These are phyloP conservation scores for Numida meleagris DNA, from an alignment of 2,113 vertebrate genomes.

Conservation along the genomic window DNA sequence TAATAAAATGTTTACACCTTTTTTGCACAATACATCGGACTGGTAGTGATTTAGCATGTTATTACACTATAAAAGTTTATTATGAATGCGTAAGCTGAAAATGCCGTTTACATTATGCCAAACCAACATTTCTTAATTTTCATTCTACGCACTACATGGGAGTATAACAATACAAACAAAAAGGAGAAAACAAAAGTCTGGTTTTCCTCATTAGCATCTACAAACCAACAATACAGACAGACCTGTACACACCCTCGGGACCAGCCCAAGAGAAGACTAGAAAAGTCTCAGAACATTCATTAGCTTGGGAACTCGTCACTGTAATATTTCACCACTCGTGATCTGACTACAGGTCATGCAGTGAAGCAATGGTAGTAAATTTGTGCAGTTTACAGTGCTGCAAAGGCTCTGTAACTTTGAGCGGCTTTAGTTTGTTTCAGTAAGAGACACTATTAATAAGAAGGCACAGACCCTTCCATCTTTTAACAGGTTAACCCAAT, in stretches of 20 bases:
- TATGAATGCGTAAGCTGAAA: conserved; percentile 67
- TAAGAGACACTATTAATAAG: conserved; percentile 31
- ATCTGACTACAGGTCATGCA: conserved; percentile 60
- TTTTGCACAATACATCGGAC: conserved; percentile 81
- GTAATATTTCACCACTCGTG: conserved; percentile 46
- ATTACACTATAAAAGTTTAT: conserved; percentile 72
- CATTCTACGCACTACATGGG: conserved; percentile 48
- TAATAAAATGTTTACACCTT: conserved; percentile 88
- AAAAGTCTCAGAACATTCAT: conserved; percentile 68
- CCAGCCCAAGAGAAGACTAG: conserved; percentile 89
- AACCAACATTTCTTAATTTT: conserved; percentile 58
- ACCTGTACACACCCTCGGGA: conserved; percentile 82
- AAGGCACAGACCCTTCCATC: conserved; percentile 73
- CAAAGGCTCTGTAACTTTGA: conserved; percentile 49
- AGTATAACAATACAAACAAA: conserved; percentile 52
- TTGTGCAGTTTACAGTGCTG: conserved; percentile 59
- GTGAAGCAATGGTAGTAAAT: conserved; percentile 37
- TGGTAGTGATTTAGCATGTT: conserved; percentile 72
- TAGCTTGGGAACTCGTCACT: conserved; percentile 62
- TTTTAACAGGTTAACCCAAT: conserved; percentile 42
- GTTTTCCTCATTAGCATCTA: conserved; percentile 75
- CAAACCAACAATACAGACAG: conserved; percentile 79
- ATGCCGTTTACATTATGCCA: conserved; percentile 60
- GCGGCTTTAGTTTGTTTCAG: conserved; percentile 30
- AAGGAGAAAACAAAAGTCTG: conserved; percentile 56